Evolutionary conservation across 2,888 invertebrate species (phyloP).

Genomic region (Byasa hedistus): DNA sequence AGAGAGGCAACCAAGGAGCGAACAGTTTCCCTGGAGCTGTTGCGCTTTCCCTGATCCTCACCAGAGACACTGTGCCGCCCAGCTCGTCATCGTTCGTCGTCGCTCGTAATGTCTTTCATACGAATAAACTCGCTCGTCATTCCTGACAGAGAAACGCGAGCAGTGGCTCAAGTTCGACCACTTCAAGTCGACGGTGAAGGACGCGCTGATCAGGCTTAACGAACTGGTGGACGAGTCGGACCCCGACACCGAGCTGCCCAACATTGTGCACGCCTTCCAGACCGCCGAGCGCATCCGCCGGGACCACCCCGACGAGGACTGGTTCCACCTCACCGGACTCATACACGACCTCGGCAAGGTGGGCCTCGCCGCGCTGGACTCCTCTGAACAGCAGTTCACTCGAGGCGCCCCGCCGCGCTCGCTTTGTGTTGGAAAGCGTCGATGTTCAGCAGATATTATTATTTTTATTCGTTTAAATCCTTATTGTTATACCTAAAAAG

Average conservation of each 20-base stretch:
- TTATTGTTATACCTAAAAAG: too few species aligned
- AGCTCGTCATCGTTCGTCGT: too few species aligned
- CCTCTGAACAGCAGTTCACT: too few species aligned
- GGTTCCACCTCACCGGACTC: conserved; percentile 96
- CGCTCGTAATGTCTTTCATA: too few species aligned
- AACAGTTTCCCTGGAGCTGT: too few species aligned
- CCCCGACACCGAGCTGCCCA: conserved; percentile 95
- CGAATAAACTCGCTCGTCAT: not conserved
- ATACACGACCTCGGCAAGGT: conserved; percentile 98
- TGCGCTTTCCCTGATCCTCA: too few species aligned
- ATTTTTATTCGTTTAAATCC: too few species aligned
- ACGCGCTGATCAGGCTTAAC: conserved; percentile 92
- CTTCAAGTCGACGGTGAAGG: conserved; percentile 88
- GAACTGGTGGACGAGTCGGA: conserved; percentile 96
- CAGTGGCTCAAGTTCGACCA: conserved; percentile 93
- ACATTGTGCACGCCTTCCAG: conserved; percentile 97
- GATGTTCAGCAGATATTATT: too few species aligned
- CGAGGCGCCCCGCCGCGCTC: too few species aligned
- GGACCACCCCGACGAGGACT: conserved; percentile 92
- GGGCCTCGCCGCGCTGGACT: not conserved
- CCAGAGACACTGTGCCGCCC: too few species aligned
- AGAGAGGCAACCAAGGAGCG: too few species aligned
- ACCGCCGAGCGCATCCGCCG: conserved; percentile 94
- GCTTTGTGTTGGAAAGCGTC: too few species aligned
- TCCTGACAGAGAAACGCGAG: conserved; percentile 80